Evolutionary conservation across 1,140 invertebrate species (phyloP).

Genomic region (Aphelinus atriplicis): DNA sequence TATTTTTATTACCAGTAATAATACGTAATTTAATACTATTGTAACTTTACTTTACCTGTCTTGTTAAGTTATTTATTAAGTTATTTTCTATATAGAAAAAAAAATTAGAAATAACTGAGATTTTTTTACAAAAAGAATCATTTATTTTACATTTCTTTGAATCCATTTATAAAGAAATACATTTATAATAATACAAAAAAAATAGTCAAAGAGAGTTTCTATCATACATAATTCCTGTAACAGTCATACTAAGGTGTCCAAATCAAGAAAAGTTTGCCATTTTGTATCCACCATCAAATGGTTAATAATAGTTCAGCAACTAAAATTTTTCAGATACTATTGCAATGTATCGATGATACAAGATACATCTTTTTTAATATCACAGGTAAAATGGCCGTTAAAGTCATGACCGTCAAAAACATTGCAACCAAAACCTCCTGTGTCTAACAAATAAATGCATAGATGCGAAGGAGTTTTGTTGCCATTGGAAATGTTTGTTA

Average conservation of each 20-base stretch:
- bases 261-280: constrained; percentile 31
- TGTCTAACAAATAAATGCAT: constrained; percentile 58
- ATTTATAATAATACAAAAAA: constrained; percentile 40
- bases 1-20: constrained; percentile 46
- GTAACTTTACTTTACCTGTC: constrained; percentile 35
- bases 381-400: constrained; percentile 62
- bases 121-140: constrained; percentile 36
- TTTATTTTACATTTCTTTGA: constrained; percentile 41
- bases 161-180: constrained; percentile 39
- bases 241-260: constrained; percentile 35
- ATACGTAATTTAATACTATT: constrained; percentile 35
- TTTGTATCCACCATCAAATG: constrained; percentile 25
- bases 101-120: constrained; percentile 25
- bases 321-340: constrained; percentile 45
- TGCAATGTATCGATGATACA: constrained; percentile 44
- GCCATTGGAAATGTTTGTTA: constrained; percentile 34
- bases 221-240: constrained; percentile 37
- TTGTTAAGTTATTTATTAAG: constrained; percentile 42
- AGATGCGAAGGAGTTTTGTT: constrained; percentile 45
- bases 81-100: constrained; percentile 27
- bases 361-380: constrained; percentile 53
- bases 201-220: constrained; percentile 31
- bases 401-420: constrained; percentile 54
- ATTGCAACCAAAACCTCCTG: constrained; percentile 43
- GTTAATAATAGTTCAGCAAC: constrained; percentile 21